Percentiles rank a stretch among this genome's conserved stretches.
phyloP scores from a whole-genome alignment of 2,113 vertebrate genomes.

The Macaca fascicularis region T2T-MFA8v1.1 NC_088386.1:132065001-132065500 shows the following conservation, averaged over 20 bases:
- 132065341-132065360: neutral
- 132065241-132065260: neutral
- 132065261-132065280: too few relatives aligned
- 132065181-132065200: neutral
- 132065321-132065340: neutral
- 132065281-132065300: too few relatives aligned
- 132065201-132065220: neutral
- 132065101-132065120: neutral
- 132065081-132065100: neutral
- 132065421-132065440: neutral
- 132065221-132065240: neutral
- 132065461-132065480: neutral
- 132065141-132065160: neutral
- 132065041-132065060: neutral
- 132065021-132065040: too few relatives aligned
- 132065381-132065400: neutral
- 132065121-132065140: neutral
- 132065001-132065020: rapidly evolving
- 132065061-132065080: neutral
- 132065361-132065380: neutral
- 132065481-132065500: neutral
- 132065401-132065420: neutral
- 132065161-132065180: neutral
- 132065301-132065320: too few relatives aligned
- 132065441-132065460: neutral